Evolutionary conservation across 2,797 vertebrate genomes (phyloP).

Genomic region (Thalassophryne amazonica): DNA sequence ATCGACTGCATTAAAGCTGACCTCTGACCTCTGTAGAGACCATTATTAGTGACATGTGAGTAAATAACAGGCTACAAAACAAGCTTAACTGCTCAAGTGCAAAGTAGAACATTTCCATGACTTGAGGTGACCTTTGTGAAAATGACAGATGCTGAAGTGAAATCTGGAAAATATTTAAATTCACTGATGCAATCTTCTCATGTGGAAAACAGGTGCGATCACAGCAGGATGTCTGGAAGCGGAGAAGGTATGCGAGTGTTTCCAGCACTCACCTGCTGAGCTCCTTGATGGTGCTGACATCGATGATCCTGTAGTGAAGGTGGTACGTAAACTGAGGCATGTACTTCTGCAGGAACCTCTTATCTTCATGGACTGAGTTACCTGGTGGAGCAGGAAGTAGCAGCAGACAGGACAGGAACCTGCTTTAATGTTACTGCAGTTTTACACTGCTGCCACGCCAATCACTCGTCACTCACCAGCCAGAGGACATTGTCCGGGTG

Average conservation of each 20-base stretch:
- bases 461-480: constrained; percentile 82
- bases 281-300: constrained; percentile 97
- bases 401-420: neutral
- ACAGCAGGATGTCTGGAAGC: neutral
- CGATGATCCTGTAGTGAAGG: constrained; percentile 95
- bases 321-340: constrained; percentile 98
- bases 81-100: neutral
- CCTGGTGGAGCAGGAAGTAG: constrained; percentile 70
- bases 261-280: constrained; percentile 85
- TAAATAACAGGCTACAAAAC: neutral
- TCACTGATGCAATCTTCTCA: neutral
- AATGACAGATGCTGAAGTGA: neutral
- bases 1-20: neutral
- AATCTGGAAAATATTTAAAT: constrained; percentile 8
- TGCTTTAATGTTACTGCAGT: neutral
- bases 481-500: constrained; percentile 91
- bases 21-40: neutral
- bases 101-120: neutral
- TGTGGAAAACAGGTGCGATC: neutral
- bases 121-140: neutral
- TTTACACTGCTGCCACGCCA: too few relatives aligned
- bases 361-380: constrained; percentile 97
- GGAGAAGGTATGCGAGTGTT: neutral
- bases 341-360: constrained; percentile 94
- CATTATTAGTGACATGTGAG: neutral